phyloP scores from a whole-genome alignment of 2,113 vertebrate genomes.

The Caranx ignobilis region DNA sequence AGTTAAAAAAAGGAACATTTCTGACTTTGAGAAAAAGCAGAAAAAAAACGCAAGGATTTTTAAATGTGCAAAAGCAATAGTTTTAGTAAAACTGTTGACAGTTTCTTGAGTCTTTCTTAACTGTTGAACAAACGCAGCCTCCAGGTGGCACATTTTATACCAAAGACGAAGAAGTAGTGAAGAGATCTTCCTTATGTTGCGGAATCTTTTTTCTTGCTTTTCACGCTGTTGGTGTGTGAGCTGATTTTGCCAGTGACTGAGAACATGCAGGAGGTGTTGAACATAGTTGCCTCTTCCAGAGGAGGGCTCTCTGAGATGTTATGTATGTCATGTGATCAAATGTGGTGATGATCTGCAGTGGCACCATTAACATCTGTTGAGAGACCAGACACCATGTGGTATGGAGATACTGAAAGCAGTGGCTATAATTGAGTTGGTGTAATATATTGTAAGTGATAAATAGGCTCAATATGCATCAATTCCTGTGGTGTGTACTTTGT shows the following conservation, averaged over 20 bases:
- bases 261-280: conserved; percentile 51
- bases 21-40: conserved; percentile 79
- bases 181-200: conserved; percentile 71
- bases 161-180: conserved; percentile 92
- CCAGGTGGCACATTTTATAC: conserved; percentile 99
- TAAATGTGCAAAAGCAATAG: conserved; percentile 94
- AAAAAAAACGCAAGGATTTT: conserved; percentile 86
- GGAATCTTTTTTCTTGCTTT: conserved; percentile 58
- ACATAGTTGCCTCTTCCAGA: conserved; percentile 57
- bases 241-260: conserved; percentile 28
- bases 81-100: conserved; percentile 97
- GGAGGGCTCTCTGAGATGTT: conserved; percentile 11
- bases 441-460: background rate
- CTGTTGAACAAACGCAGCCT: conserved; percentile 96
- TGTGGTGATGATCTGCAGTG: background rate
- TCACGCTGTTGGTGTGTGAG: conserved; percentile 81
- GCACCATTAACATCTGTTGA: background rate
- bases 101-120: conserved; percentile 99
- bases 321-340: conserved; percentile 27
- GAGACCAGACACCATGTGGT: conserved; percentile 6
- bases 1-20: conserved; percentile 73
- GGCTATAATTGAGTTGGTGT: background rate
- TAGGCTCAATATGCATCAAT: background rate
- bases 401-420: conserved; percentile 1
- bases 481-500: conserved; percentile 5